These are phyloP conservation scores for Apocheima hispidaria DNA, from an alignment of 2,888 invertebrate species.

Conservation along the genomic window DNA sequence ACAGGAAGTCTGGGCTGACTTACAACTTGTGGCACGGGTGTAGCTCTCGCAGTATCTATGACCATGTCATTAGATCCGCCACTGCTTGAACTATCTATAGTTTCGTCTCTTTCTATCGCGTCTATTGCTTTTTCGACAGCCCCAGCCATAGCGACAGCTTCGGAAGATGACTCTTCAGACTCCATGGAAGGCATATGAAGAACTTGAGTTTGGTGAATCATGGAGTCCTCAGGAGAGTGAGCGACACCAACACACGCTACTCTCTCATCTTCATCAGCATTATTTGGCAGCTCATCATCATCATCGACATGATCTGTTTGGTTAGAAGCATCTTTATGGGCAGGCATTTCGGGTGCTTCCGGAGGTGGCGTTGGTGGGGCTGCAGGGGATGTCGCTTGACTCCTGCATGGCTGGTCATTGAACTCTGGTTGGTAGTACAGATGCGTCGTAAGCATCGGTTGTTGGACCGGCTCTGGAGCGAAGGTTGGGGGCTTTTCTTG, in stretches of 20 bases:
- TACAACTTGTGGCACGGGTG: constrained; percentile 57
- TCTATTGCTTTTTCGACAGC: constrained; percentile 78
- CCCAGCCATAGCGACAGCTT: constrained; percentile 67
- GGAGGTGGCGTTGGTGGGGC: constrained; percentile 84
- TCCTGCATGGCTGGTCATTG: constrained; percentile 81
- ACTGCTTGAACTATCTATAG: constrained; percentile 75
- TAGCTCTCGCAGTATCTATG: constrained; percentile 74
- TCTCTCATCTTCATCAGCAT: constrained; percentile 78
- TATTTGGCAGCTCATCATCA: constrained; percentile 87
- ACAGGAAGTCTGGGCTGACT: constrained; percentile 70
- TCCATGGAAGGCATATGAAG: constrained; percentile 67
- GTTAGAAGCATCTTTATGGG: constrained; percentile 92
- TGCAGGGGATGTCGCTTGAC: constrained; percentile 87
- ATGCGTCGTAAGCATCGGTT: constrained; percentile 84
- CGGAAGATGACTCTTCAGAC: constrained; percentile 78
- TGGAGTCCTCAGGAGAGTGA: constrained; percentile 74
- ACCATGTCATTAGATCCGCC: constrained; percentile 79
- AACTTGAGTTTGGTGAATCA: constrained; percentile 51
- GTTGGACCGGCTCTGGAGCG: constrained; percentile 80
- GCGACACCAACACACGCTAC: constrained; percentile 80
- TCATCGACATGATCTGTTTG: constrained; percentile 92
- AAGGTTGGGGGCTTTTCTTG: constrained; percentile 77
- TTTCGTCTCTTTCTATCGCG: constrained; percentile 75
- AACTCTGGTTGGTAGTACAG: constrained; percentile 86
- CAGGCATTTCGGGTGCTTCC: constrained; percentile 86